Conservation (phyloP, 2,113 vertebrate species). For the Anolis sagrei region DNA sequence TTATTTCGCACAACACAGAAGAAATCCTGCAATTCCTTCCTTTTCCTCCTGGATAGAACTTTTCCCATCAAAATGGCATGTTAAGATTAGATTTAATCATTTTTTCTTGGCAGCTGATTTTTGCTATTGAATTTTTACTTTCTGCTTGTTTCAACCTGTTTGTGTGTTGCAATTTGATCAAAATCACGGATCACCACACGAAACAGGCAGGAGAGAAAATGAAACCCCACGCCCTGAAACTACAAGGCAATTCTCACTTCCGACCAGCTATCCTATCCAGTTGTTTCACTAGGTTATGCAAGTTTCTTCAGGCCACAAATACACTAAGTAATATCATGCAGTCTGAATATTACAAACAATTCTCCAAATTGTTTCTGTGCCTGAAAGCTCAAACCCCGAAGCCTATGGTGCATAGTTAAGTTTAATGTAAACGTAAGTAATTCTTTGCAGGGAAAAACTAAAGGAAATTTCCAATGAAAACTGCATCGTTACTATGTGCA, state of each 20-base stretch:
- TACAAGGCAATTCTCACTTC: neutral
- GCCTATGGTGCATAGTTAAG: neutral
- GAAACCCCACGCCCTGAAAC: slow-evolving; percentile 23
- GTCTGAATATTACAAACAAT: neutral
- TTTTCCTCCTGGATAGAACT: neutral
- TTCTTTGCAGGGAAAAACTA: neutral
- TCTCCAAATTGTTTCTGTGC: neutral
- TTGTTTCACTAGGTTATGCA: neutral
- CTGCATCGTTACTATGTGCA: neutral
- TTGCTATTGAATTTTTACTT: neutral
- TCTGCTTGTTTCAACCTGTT: neutral
- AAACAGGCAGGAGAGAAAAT: neutral
- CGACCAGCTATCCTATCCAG: neutral
- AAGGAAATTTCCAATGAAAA: neutral
- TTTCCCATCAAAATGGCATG: neutral
- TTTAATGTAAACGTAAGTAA: neutral
- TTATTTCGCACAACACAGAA: neutral
- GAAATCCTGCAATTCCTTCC: neutral
- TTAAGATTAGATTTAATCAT: neutral
- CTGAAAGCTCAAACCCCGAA: neutral
- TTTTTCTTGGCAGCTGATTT: neutral
- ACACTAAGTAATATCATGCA: neutral
- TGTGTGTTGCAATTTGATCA: neutral
- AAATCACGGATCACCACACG: neutral
- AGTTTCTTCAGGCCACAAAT: neutral